Base-by-base conservation (phyloP, 2,113 vertebrate species). In the Oenanthe oenanthe region DNA sequence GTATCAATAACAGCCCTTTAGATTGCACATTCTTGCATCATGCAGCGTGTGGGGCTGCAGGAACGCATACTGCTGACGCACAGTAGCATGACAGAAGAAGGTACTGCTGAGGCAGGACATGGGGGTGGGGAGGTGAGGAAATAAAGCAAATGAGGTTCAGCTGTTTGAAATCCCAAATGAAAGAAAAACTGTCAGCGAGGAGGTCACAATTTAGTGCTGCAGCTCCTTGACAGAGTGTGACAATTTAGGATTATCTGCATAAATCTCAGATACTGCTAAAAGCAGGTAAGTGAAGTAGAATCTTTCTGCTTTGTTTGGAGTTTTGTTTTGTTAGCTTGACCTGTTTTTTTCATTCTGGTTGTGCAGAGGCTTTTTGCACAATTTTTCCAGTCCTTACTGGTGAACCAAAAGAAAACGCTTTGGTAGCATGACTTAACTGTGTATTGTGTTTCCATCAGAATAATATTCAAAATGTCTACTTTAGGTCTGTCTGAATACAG, bases 151-250 rank as follows among this genome's bases (percentile, higher is more conserved):
- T 5, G 0, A 5, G 31, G 7, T 63, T 50, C 56, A 91, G 13
- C 76, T 89, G 19, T 53, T 92, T 72, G 68, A 93, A 92, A 85
- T 91, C 50, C n/a, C 42, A 58, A 94, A 78, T 42, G 53, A 61
- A 75, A 84, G 57, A 58, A 88, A 91, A 88, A 17, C 73, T 56
- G n/a, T 34, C 57, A 87, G 29, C 47, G 47, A 58, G 29, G 50
- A 66, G 75, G 72, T 81, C 57, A 57, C 43, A 53, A 1, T 65
- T 65, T 21, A 60, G 25, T 65, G 36, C n/a, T 71, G 57, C 47
- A 48, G 87, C 71, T 88, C 7, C 48, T 79, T 82, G 66, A 45
- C n/a, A 28, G 48, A 56, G 24, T n/a, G 12, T 40, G 58, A 73
- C 25, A 72, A 15, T 47, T 85, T 19, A 36, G 36, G 43, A 68